A percentile compares a stretch with the other conserved stretches of the same genome.
phyloP scores from a whole-genome alignment of 2,113 vertebrate genomes.

The Rhea americana region DNA sequence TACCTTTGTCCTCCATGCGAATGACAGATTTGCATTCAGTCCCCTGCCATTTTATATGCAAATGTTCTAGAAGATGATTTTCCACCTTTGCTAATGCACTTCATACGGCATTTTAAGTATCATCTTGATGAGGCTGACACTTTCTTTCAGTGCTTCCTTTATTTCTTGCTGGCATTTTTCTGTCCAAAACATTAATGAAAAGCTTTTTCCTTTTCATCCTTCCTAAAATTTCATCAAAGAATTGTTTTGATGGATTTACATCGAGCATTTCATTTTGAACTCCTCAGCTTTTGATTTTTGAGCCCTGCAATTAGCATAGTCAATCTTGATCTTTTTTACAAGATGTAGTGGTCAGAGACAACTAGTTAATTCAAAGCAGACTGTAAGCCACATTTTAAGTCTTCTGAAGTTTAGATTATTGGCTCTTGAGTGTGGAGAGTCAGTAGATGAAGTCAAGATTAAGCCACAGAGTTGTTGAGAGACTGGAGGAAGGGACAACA shows the following conservation, averaged over 20 bases:
- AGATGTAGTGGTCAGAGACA: slow-evolving; percentile 5
- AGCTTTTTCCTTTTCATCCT: not conserved
- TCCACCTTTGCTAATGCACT: not conserved
- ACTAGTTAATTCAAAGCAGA: not conserved
- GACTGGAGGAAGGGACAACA: not conserved
- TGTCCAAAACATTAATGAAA: not conserved
- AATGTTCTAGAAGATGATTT: slow-evolving; percentile 5
- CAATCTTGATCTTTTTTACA: not conserved
- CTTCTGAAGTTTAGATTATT: not conserved
- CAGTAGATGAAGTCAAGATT: not conserved
- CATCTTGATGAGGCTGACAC: not conserved
- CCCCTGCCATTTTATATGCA: slow-evolving; percentile 33
- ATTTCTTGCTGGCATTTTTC: not conserved
- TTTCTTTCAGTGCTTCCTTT: not conserved
- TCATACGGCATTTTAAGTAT: slow-evolving; percentile 17
- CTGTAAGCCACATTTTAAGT: not conserved
- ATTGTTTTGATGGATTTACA: not conserved
- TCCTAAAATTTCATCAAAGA: not conserved
- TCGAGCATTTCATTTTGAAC: slow-evolving; percentile 45
- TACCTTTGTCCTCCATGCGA: not conserved
- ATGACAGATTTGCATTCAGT: slow-evolving; percentile 23
- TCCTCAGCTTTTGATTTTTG: slow-evolving; percentile 21
- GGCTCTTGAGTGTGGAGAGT: not conserved
- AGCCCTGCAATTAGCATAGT: not conserved
- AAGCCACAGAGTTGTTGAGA: not conserved